These are phyloP conservation scores for Heterotis niloticus DNA, from an alignment of 2,113 vertebrate genomes.

Conservation along the genomic window DNA sequence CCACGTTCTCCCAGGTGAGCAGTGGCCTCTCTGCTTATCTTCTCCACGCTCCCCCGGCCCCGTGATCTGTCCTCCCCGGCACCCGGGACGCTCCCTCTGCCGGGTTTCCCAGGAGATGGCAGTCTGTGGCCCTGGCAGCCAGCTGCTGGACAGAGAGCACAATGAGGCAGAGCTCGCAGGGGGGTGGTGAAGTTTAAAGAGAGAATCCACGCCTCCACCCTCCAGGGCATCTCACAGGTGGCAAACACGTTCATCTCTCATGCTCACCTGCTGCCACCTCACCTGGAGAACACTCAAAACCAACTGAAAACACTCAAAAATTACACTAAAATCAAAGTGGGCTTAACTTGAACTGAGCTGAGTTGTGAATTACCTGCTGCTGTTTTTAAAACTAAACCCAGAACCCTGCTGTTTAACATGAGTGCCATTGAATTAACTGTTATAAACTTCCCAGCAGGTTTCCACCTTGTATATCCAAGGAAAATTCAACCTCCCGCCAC, in stretches of 20 bases:
- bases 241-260: slow-evolving; percentile 12
- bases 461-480: too few species aligned
- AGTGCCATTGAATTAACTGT: too few species aligned
- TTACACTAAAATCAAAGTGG: too few species aligned
- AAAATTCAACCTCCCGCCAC: not conserved
- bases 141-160: slow-evolving; percentile 56
- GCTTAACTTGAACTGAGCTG: too few species aligned
- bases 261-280: not conserved
- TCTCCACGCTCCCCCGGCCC: not conserved
- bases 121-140: slow-evolving; percentile 45
- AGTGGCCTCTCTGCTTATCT: not conserved
- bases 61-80: not conserved
- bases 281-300: slow-evolving; percentile 2
- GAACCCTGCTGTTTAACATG: too few species aligned
- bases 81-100: slow-evolving; percentile 3
- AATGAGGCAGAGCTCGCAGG: slow-evolving; percentile 46
- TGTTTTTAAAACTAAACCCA: too few species aligned
- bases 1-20: slow-evolving; percentile 1
- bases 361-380: too few species aligned
- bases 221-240: slow-evolving; percentile 18
- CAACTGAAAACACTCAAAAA: too few species aligned
- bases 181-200: slow-evolving; percentile 26
- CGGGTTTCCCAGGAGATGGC: slow-evolving; percentile 59
- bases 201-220: not conserved
- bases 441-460: too few species aligned